Conservation (phyloP, 2,113 vertebrate species). For the Bucco capensis region DNA sequence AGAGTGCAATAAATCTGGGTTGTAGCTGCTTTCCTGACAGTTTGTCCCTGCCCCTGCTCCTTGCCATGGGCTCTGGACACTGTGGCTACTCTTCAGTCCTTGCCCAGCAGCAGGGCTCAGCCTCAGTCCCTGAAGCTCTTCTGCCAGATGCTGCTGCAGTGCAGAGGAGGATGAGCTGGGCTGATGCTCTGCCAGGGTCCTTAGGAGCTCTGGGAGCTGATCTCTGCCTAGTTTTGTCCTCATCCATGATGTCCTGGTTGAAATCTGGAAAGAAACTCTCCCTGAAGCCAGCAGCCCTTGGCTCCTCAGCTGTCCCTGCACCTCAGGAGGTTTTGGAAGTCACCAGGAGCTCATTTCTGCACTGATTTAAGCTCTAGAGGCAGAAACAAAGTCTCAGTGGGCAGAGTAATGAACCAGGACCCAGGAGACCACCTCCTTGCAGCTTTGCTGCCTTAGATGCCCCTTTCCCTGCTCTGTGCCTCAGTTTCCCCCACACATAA, state of each 20-base stretch:
- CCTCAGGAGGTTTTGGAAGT: background rate
- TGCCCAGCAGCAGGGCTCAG: background rate
- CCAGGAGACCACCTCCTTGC: background rate
- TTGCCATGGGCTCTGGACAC: background rate
- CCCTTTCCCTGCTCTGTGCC: background rate
- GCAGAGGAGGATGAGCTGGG: background rate
- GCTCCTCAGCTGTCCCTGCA: background rate
- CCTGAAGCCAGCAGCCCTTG: background rate
- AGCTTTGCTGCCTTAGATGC: background rate
- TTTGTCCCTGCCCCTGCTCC: background rate
- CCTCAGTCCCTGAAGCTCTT: background rate
- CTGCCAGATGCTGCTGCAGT: background rate
- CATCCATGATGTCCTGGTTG: background rate
- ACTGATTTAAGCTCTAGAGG: background rate
- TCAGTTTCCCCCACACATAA: conserved; percentile 16
- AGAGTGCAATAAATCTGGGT: background rate
- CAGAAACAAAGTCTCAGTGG: background rate
- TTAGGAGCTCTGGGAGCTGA: background rate
- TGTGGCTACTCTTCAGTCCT: fast-evolving
- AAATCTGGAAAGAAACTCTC: background rate
- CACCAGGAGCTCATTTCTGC: background rate
- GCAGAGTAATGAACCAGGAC: background rate
- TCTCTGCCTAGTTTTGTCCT: background rate
- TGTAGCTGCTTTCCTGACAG: background rate
- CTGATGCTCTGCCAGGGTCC: background rate